Conservation (phyloP, 1,140 invertebrate genomes). For the Eumeta japonica region DNA sequence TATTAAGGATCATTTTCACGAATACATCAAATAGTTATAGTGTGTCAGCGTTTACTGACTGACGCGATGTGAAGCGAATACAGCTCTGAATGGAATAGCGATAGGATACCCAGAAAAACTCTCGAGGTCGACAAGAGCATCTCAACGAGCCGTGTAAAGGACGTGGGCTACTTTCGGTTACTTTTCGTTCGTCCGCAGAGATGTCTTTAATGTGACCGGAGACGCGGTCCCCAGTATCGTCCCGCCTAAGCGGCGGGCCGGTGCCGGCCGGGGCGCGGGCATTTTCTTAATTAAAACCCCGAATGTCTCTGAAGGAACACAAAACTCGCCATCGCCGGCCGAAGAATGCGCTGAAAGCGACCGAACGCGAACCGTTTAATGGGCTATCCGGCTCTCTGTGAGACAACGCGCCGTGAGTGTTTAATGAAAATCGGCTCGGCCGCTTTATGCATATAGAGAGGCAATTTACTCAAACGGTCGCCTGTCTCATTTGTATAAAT, state of each 20-base stretch:
- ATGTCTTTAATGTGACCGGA: neutral
- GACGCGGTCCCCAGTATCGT: conserved; percentile 7
- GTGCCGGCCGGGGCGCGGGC: conserved; percentile 17
- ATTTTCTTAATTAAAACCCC: conserved; percentile 35
- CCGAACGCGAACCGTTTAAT: no score
- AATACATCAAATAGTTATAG: no score
- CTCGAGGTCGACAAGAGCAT: no score
- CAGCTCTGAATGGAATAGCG: no score
- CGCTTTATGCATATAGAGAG: conserved; percentile 50
- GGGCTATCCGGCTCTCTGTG: neutral
- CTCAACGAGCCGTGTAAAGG: no score
- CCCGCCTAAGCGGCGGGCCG: conserved; percentile 19
- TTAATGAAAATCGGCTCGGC: conserved; percentile 47
- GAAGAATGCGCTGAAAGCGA: neutral
- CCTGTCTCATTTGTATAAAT: conserved; percentile 22
- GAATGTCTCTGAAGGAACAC: conserved; percentile 18
- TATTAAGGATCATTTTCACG: no score
- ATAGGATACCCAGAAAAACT: no score
- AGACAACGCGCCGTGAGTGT: conserved; percentile 22
- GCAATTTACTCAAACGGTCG: conserved; percentile 41
- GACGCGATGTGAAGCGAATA: no score
- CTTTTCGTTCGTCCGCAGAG: no score
- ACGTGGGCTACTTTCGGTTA: no score
- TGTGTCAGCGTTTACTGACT: no score
- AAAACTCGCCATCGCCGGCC: conserved; percentile 3